Percentiles rank a stretch among this genome's conserved stretches.
phyloP scores from a whole-genome alignment of 2,797 vertebrate genomes.

The Coregonus suidteri region DNA sequence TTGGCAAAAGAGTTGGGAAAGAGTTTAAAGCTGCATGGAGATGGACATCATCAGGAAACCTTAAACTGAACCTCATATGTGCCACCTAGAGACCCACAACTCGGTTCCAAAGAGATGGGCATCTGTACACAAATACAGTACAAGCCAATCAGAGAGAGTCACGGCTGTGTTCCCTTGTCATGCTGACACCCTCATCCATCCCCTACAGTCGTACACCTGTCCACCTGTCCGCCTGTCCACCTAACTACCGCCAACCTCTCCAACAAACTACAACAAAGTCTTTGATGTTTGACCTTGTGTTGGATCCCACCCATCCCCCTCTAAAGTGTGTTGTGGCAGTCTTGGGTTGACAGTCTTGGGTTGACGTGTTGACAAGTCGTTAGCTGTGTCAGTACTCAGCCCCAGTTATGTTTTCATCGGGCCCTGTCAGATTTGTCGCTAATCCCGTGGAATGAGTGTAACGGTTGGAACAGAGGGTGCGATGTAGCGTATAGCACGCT shows the following conservation, averaged over 20 bases:
- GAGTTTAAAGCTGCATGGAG: not conserved
- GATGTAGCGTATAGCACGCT: slow-evolving; percentile 17
- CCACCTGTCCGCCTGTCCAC: not conserved
- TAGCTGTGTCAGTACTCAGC: slow-evolving; percentile 17
- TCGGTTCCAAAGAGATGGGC: not conserved
- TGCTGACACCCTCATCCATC: not conserved
- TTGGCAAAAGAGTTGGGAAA: not conserved
- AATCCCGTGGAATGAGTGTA: slow-evolving; percentile 57
- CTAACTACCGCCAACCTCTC: not conserved
- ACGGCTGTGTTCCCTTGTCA: slow-evolving; percentile 3
- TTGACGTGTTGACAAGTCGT: slow-evolving; percentile 20
- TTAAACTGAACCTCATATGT: not conserved
- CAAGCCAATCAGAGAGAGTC: not conserved
- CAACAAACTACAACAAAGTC: not conserved
- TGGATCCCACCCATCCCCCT: slow-evolving; percentile 1
- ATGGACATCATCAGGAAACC: not conserved
- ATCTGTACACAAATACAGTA: not conserved
- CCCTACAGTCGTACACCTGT: slow-evolving; percentile 13
- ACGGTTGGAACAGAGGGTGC: slow-evolving; percentile 46
- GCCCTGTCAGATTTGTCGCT: slow-evolving; percentile 61
- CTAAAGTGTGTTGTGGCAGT: slow-evolving; percentile 17
- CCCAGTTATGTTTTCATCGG: slow-evolving; percentile 50
- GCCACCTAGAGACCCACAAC: not conserved
- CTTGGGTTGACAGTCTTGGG: not conserved
- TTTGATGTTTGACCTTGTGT: slow-evolving; percentile 9